Base-by-base conservation (phyloP, 2,888 invertebrate genomes). In the Shargacucullia verbasci region DNA sequence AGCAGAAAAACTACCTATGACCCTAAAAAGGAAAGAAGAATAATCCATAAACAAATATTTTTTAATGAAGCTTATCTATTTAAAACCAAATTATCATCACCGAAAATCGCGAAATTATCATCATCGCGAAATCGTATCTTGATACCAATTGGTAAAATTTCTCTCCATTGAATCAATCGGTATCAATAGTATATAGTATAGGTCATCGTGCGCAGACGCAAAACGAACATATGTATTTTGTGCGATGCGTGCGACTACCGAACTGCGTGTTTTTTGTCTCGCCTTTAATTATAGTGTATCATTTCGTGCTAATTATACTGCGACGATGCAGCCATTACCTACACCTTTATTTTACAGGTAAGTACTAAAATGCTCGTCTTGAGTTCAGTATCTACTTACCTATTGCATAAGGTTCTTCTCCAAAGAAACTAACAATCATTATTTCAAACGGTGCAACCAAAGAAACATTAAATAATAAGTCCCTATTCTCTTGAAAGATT, bases 151-250 rank as follows among this genome's bases (percentile, higher is more conserved):
- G 70, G 53, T 67, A 67, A 64, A 53, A 53, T 48, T 52, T 74
- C 41, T 37, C 43, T 53, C n/a, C 39, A 59, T 59, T 62, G 50
- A n/a, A 65, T 74, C 55, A 71, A 72, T 75, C 57, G 48, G 43
- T 50, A 56, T 40, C 41, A n/a, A n/a, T n/a, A n/a, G n/a, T n/a
- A n/a, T n/a, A n/a, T n/a, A n/a, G n/a, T n/a, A n/a, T n/a, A n/a
- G 13, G 49, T 31, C 54, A 56, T 48, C 53, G 49, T 6, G 59
- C 44, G 53, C 63, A 27, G 37, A 27, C 57, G 56, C 65, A 71
- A 70, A 64, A 57, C 40, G 40, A 68, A 47, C 39, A 75, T 73
- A n/a, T n/a, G n/a, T n/a, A n/a, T n/a, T n/a, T 63, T 29, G 25
- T 44, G 27, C 46, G 44, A 75, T 62, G 62, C 55, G 62, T 52